Evolutionary conservation across 1,140 invertebrate species (phyloP), one percentile per base, ranked within the genome.

Genomic region (Liolophura sinensis): DNA sequence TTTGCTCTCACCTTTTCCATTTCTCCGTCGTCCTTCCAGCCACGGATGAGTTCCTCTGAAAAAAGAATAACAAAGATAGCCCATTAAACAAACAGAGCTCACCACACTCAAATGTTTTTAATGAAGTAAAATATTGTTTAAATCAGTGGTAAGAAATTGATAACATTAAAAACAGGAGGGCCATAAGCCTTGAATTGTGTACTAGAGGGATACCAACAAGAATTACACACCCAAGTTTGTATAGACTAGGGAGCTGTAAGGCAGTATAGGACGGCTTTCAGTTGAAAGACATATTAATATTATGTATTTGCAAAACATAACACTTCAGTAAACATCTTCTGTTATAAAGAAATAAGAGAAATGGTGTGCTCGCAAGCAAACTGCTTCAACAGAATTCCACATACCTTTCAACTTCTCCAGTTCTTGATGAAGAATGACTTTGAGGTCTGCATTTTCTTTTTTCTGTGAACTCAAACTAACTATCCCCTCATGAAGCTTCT

Each of bases 401-500:
- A 62, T 65, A 80, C 78, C 69, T 77, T 79, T 81, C 24, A 67
- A 64, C 40, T 65, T 56, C 1, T 48, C 52, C 1, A 81, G 64
- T 31, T 75, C 65, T 14, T 64, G 22, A 15, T 72, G 59, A 5
- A 76, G 68, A 25, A 15, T 64, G 25, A 55, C 40, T 48, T 74
- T 81, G 14, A 75, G 59, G 14, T 63, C 68, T 25, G 72, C 73
- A 71, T 79, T 77, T 18, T 78, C 72, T 49, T 69, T 69, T 69
- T 73, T 75, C 54, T 81, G 73, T 54, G 67, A 63, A 9, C 72
- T 25, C 25, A 81, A 56, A 47, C 75, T 73, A 22, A 66, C 59
- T 59, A 79, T 70, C 5, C 78, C 77, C 46, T 62, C 60, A 52
- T 72, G 72, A 14, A 76, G 65, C n/a, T 75, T 73, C 22, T 70